phyloP scores from a whole-genome alignment of 2,888 invertebrate species.

The Hartigia nigra region DNA sequence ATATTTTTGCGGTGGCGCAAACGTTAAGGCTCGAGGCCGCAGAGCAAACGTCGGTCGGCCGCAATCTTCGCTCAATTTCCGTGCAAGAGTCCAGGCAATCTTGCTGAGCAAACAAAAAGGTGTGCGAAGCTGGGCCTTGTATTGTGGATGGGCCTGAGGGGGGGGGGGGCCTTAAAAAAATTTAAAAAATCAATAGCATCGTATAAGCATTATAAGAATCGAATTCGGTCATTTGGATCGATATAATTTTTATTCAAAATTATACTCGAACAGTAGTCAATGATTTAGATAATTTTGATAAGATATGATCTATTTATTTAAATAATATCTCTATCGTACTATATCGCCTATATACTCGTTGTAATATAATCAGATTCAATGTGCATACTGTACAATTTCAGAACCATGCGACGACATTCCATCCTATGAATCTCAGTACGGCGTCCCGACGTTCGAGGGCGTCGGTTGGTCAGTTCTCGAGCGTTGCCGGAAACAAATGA shows the following conservation, averaged over 20 bases:
- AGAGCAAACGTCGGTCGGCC: constrained; percentile 64
- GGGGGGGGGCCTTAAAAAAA: constrained; percentile 27
- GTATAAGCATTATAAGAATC: not conserved
- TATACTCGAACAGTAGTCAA: not conserved
- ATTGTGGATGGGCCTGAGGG: constrained; percentile 7
- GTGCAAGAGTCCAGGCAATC: constrained; percentile 55
- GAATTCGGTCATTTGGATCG: not conserved
- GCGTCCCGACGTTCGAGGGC: not conserved
- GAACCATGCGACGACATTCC: not conserved
- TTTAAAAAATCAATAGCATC: constrained; percentile 26
- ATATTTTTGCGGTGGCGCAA: constrained; percentile 58
- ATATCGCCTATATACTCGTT: too few species aligned
- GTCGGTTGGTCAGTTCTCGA: not conserved
- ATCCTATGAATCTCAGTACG: not conserved
- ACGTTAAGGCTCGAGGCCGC: constrained; percentile 53
- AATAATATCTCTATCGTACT: not conserved
- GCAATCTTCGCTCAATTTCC: constrained; percentile 64
- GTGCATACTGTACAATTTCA: not conserved
- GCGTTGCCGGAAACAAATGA: constrained; percentile 56
- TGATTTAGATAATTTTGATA: not conserved
- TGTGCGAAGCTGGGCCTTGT: constrained; percentile 25
- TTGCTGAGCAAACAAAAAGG: constrained; percentile 63
- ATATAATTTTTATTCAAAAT: not conserved
- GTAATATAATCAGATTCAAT: not conserved
- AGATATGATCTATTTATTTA: not conserved